Evolutionary conservation across 2,797 vertebrate species (phyloP).

Genomic region (Sandelia bainsii): DNA sequence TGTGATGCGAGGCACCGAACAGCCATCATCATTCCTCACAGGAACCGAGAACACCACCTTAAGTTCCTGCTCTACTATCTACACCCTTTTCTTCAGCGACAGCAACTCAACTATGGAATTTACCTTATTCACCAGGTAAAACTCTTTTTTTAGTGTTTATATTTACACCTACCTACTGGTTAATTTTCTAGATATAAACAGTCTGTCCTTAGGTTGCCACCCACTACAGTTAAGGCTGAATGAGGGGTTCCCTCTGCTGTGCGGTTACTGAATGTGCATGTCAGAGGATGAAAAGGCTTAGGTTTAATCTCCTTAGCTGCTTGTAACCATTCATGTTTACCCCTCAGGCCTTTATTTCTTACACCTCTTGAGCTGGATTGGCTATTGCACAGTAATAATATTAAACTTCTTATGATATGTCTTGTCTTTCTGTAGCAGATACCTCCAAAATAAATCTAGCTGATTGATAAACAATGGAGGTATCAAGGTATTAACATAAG

Average conservation of each 20-base stretch:
- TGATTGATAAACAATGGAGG: neutral
- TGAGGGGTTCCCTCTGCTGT: slow-evolving; percentile 56
- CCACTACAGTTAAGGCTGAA: neutral
- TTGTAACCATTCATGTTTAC: slow-evolving; percentile 24
- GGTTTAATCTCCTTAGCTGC: slow-evolving; percentile 15
- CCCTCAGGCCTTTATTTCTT: slow-evolving; percentile 26
- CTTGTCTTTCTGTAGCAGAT: neutral
- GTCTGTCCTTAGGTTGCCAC: neutral
- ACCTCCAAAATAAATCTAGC: neutral
- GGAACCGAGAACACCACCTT: slow-evolving; percentile 84
- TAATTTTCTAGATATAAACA: neutral
- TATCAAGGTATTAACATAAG: neutral
- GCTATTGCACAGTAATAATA: neutral
- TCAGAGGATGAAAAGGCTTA: neutral
- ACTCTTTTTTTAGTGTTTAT: neutral
- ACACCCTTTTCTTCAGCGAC: slow-evolving; percentile 88
- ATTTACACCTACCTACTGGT: neutral
- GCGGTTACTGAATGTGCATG: neutral
- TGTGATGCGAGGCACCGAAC: slow-evolving; percentile 84
- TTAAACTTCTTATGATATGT: neutral
- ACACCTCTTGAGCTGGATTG: slow-evolving; percentile 17
- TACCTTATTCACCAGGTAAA: slow-evolving; percentile 89
- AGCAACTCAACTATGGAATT: slow-evolving; percentile 87
- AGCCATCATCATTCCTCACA: slow-evolving; percentile 86
- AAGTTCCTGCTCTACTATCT: slow-evolving; percentile 87